Evolutionary conservation across 2,797 vertebrate genomes (phyloP).

Genomic region (Garrulus glandarius): DNA sequence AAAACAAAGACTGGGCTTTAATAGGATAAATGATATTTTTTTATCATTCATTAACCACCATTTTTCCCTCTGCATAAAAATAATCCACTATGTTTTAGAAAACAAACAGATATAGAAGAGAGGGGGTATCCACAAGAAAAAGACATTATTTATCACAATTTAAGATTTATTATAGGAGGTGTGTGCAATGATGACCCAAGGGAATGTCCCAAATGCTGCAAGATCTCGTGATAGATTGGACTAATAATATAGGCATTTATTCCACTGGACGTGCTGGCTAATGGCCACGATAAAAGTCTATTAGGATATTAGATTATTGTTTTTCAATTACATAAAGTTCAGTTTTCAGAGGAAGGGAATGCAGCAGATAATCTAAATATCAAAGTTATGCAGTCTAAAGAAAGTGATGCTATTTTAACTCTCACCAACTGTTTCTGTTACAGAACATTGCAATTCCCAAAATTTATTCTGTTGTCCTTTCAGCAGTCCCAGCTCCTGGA

Average conservation of each 20-base stretch:
- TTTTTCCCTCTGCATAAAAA: not conserved
- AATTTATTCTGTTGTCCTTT: not conserved
- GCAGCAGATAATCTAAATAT: constrained; percentile 2
- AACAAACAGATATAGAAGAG: not conserved
- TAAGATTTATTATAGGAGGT: not conserved
- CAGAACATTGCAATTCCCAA: not conserved
- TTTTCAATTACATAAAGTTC: constrained; percentile 16
- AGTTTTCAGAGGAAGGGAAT: not conserved
- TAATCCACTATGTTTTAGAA: not conserved
- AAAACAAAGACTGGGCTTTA: constrained; percentile 16
- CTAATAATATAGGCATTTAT: constrained; percentile 2
- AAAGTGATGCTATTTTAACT: not conserved
- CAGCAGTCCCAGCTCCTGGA: not conserved
- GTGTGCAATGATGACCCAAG: not conserved
- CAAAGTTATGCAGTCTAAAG: not conserved
- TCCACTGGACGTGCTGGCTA: not conserved
- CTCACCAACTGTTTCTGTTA: not conserved
- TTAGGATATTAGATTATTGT: constrained; percentile 4
- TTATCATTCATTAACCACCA: constrained; percentile 8
- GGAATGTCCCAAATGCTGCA: not conserved
- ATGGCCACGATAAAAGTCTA: not conserved
- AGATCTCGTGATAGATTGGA: not conserved
- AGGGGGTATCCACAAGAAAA: not conserved
- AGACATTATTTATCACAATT: not conserved
- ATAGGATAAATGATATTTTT: not conserved